Conservation (phyloP, 2,113 vertebrate species). For the Taxidea taxus region DNA sequence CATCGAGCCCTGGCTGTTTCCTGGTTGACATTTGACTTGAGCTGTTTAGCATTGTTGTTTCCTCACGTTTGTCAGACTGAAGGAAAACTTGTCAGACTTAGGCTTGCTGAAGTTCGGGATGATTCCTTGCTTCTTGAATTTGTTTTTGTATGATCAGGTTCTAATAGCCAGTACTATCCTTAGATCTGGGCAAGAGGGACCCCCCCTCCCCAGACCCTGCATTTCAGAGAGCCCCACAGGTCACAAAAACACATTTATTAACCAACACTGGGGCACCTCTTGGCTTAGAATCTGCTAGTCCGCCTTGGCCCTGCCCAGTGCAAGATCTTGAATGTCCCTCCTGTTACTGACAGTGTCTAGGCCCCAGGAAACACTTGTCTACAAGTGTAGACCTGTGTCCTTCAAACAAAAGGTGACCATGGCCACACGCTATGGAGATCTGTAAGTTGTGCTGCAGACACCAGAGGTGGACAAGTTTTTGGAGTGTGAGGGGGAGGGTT, state of each 20-base stretch:
- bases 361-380: not conserved
- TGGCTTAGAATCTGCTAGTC: not conserved
- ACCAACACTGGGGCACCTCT: not conserved
- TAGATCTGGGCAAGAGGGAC: not conserved
- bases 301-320: not conserved
- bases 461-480: not conserved
- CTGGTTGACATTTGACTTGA: conserved; percentile 3
- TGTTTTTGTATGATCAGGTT: not conserved
- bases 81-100: not conserved
- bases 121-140: not conserved
- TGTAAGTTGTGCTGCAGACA: not conserved
- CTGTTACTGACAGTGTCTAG: not conserved
- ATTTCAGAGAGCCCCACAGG: not conserved
- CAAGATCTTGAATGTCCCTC: not conserved
- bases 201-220: too few relatives aligned
- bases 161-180: not conserved
- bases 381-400: not conserved
- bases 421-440: not conserved
- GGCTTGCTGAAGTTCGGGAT: not conserved
- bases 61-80: not conserved
- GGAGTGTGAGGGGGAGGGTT: not conserved
- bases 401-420: not conserved
- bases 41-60: not conserved
- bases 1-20: not conserved
- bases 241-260: not conserved